Base-by-base conservation (phyloP, 1,140 invertebrate species). In the Melanaphis sacchari region DNA sequence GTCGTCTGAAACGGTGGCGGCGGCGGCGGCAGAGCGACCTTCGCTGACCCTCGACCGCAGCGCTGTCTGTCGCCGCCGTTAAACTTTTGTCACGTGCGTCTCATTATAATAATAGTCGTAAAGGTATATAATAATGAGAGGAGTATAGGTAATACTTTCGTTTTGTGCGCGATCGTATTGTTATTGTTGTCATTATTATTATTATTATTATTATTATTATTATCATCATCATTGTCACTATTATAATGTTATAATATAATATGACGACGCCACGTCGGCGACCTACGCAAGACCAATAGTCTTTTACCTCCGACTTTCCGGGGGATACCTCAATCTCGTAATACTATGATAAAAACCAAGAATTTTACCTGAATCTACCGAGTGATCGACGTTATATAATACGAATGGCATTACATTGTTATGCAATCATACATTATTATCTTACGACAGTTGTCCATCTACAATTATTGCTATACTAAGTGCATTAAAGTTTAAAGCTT, bases 31-130 rank as follows among this genome's bases (percentile, higher is more conserved):
- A n/a, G 1, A 43, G n/a, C 59, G 81, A 93, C 91, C 91, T 93
- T 84, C 76, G 76, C 81, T 93, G 91, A 93, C 91, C 91, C 91
- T 52, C 91, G 91, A 93, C 43, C 76, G 91, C 91, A 93, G 91
- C 91, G 91, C 91, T 8, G 66, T 84, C 91, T 81, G 46, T 36
- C 81, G 91, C n/a, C 24, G 91, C 26, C 43, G 43, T n/a, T 43
- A 85, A 31, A 43, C 40, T 43, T 43, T 43, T 43, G 40, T 43
- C 84, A 85, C 84, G 84, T 85, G 84, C 59, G 43, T 1, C 59
- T 76, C 59, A 36, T 76, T 31, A 66, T n/a, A 66, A 66, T n/a
- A 66, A n/a, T n/a, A 76, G 31, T 36, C 31, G 59, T n/a, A n/a
- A 31, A 76, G 31, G n/a, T 76, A 76, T 15, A n/a, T 31, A n/a